Evolutionary conservation across 2,888 invertebrate genomes (phyloP), one percentile per base, ranked within the genome.

Genomic region (Athrips mouffetella): DNA sequence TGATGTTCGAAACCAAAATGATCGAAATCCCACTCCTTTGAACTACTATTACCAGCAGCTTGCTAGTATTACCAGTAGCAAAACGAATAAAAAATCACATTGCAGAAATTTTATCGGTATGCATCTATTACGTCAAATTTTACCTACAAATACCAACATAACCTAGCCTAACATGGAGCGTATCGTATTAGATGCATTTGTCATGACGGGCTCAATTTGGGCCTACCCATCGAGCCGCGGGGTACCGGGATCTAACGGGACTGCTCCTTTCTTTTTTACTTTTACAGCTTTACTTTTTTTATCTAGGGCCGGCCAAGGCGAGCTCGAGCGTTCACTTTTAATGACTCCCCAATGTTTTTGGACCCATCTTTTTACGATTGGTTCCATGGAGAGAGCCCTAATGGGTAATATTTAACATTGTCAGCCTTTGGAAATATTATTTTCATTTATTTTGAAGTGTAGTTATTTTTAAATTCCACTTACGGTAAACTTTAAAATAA

Each of bases 241-340:
- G 78, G 70, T 65, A 72, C 71, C 76, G 76, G 79, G 76, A 76
- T 58, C 55, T 85, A 85, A 85, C 85, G 85, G 87, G 74, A 85
- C 76, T 70, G 50, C 60, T 63, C 62, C 68, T 71, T 76, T 74
- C 69, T 78, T 84, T 83, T 37, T 37, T 37, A 21, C 21, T 20
- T 37, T 37, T 37, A 11, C 20, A 37, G 13, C 37, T 11, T 80
- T 73, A 71, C 70, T 79, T 83, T 85, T 80, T 60, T 54, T 59
- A 62, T 68, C 70, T 72, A 73, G 63, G 65, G 58, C 59, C 67
- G 60, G 65, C 65, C 55, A 60, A 73, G 69, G 73, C 68, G 73
- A 79, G 79, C 87, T 73, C 68, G 73, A 79, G 79, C 87, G 73
- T 83, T 85, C 83, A 82, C 84, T 85, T 85, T 86, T 88, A 79